Evolutionary conservation across 1,140 invertebrate genomes (phyloP).

Genomic region (Aphelenchoides besseyi): DNA sequence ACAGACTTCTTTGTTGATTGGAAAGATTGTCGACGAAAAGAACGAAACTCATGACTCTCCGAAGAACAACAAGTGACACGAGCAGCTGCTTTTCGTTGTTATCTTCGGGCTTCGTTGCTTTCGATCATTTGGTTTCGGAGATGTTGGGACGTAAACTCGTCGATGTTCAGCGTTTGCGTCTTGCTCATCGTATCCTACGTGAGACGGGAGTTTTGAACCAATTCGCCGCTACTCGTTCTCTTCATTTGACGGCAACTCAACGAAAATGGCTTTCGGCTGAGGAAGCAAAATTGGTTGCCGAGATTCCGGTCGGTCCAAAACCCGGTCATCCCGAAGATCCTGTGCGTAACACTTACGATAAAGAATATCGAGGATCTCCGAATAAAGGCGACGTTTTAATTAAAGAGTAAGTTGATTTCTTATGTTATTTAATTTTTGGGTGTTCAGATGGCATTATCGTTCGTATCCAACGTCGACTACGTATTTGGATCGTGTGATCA

Average conservation of each 20-base stretch:
- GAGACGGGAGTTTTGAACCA: not conserved
- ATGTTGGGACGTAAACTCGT: slow-evolving; percentile 1
- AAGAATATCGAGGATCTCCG: slow-evolving; percentile 16
- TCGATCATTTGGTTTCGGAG: not conserved
- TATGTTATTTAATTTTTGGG: not conserved
- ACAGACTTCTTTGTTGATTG: no score
- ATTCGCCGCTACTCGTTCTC: not conserved
- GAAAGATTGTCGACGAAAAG: no score
- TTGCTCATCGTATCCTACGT: not conserved
- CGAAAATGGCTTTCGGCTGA: slow-evolving; percentile 28
- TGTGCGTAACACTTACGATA: slow-evolving; percentile 26
- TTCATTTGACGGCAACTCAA: not conserved
- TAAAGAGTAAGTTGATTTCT: not conserved
- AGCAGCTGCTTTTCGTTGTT: not conserved
- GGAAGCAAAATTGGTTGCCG: slow-evolving; percentile 15
- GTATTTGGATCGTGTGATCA: slow-evolving; percentile 21
- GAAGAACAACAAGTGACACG: not conserved
- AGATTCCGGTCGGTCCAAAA: slow-evolving; percentile 27
- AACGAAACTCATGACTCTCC: no score
- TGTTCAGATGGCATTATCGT: slow-evolving; percentile 5
- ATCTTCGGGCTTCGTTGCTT: not conserved
- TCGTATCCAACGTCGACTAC: not conserved
- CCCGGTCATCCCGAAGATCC: slow-evolving; percentile 31
- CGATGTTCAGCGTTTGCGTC: not conserved
- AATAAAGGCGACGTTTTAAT: slow-evolving; percentile 25